These are phyloP conservation scores for Tenthredo mesomela DNA, from an alignment of 2,888 invertebrate species.

Conservation along the genomic window DNA sequence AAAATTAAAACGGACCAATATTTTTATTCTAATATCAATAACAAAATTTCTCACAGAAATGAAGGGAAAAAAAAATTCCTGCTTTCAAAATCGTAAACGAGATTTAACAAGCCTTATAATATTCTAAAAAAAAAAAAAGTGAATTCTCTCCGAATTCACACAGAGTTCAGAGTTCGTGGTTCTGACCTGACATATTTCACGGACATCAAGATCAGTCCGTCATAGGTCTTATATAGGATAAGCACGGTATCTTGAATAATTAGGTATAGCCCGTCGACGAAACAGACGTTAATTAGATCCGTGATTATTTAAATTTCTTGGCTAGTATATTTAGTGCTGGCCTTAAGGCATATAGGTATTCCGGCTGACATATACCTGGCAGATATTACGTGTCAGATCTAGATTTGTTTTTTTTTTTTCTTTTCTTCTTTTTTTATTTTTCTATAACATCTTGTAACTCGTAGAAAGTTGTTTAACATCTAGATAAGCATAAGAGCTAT, in stretches of 20 bases:
- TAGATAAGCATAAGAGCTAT: background rate
- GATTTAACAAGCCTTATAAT: background rate
- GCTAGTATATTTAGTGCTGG: constrained; percentile 42
- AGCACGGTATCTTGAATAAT: background rate
- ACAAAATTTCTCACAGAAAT: background rate
- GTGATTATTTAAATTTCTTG: constrained; percentile 61
- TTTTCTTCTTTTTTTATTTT: background rate
- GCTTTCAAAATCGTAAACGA: background rate
- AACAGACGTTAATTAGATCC: constrained; percentile 63
- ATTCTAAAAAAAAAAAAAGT: background rate
- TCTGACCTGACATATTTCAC: constrained; percentile 45
- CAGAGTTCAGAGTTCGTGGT: background rate
- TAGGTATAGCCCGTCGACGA: constrained; percentile 48
- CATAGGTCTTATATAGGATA: background rate
- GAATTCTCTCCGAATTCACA: background rate
- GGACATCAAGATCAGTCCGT: constrained; percentile 16
- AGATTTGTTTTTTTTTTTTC: background rate
- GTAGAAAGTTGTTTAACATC: constrained; percentile 20
- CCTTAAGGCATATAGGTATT: constrained; percentile 20
- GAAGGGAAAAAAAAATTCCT: background rate
- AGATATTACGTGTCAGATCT: constrained; percentile 46
- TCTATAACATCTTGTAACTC: constrained; percentile 4
- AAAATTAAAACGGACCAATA: no score
- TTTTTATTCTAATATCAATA: background rate
- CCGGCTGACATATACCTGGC: constrained; percentile 5